These are phyloP conservation scores for Drosophila incognita DNA, from an alignment of 2,888 invertebrate genomes.

Conservation along the genomic window DNA sequence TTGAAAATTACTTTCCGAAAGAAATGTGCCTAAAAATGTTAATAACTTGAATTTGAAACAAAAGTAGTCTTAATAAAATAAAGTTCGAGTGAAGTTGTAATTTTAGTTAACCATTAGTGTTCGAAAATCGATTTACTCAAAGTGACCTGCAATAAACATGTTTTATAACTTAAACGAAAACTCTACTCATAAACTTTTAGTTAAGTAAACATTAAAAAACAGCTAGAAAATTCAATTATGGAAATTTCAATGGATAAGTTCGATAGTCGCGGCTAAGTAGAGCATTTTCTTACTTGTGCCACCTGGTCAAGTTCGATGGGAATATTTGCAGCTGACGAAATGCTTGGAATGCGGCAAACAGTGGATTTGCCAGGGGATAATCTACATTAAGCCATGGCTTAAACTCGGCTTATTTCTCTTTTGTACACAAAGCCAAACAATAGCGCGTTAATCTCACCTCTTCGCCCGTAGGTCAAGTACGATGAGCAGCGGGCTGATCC, in stretches of 20 bases:
- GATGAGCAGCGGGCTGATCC: slow-evolving; percentile 79
- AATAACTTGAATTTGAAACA: slow-evolving; percentile 1
- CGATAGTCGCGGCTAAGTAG: neutral
- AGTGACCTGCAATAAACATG: neutral
- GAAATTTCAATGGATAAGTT: neutral
- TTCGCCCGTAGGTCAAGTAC: slow-evolving; percentile 76
- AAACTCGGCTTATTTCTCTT: slow-evolving; percentile 29
- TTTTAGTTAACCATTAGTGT: neutral
- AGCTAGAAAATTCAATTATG: no score
- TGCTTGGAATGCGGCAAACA: slow-evolving; percentile 38
- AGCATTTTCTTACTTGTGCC: neutral
- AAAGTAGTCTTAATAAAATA: neutral
- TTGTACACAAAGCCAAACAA: slow-evolving; percentile 35
- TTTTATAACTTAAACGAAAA: neutral
- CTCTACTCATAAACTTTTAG: neutral
- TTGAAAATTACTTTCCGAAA: slow-evolving; percentile 17
- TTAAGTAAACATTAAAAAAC: neutral
- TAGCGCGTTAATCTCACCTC: slow-evolving; percentile 16
- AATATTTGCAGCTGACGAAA: slow-evolving; percentile 51
- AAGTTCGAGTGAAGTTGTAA: neutral
- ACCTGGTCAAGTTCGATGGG: slow-evolving; percentile 35
- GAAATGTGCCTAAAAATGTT: slow-evolving; percentile 34
- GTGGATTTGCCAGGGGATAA: slow-evolving; percentile 36
- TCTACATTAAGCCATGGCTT: slow-evolving; percentile 55
- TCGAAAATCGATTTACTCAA: neutral